Conservation (phyloP, 2,113 vertebrate genomes). For the Choloepus hoffmanni region DNA sequence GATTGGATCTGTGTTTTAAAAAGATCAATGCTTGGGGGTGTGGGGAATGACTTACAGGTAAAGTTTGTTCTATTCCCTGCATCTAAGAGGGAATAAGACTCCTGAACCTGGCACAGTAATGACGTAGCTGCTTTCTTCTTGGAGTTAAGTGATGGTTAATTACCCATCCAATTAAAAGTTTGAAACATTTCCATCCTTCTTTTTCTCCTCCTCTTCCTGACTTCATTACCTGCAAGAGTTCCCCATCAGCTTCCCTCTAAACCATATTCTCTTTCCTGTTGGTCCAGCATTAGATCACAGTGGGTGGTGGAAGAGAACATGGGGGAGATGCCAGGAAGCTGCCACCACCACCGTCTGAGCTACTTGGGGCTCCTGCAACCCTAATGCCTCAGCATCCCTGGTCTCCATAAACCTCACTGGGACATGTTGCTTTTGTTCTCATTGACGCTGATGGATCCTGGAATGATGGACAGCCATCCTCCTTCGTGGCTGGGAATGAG, state of each 20-base stretch:
- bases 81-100: background rate
- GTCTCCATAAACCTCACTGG: background rate
- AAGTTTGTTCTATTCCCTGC: background rate
- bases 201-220: background rate
- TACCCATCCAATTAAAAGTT: background rate
- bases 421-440: background rate
- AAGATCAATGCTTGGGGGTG: background rate
- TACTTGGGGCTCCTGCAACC: background rate
- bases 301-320: fast-evolving
- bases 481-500: background rate
- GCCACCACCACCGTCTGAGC: background rate
- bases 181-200: background rate
- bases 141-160: background rate
- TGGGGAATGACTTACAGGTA: background rate
- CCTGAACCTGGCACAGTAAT: background rate
- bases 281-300: background rate
- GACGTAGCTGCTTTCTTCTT: background rate
- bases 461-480: background rate
- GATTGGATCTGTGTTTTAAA: background rate
- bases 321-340: background rate
- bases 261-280: background rate
- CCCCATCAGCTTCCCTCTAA: background rate
- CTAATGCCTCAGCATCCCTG: background rate
- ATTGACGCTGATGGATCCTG: background rate
- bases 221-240: background rate